Evolutionary conservation across 2,113 vertebrate species (phyloP), one percentile per base, ranked within the genome.

Genomic region (Axis porcinus): DNA sequence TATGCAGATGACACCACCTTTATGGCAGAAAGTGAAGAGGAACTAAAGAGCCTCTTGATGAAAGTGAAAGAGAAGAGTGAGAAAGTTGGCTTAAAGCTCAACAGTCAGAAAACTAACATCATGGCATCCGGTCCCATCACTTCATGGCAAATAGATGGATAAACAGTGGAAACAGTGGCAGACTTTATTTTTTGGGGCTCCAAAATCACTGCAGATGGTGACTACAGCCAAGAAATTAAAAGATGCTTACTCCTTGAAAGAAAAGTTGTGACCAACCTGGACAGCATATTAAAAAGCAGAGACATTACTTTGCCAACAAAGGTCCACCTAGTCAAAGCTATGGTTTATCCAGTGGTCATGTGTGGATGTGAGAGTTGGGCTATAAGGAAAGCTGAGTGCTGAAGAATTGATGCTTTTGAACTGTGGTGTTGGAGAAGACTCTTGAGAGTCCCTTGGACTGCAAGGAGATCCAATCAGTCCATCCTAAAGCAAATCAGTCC

Each of bases 351-450:
- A 21, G 17, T 67, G 2, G 64, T 67, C 33, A 5, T 67, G 17
- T 67, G 19, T 67, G 64, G 17, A 36, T 36, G 33, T 67, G 64
- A 67, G 33, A 67, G 33, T 5, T 67, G 33, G 64, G 36, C 4
- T 19, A 2, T 67, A 11, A 36, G 0, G 62, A 36, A 67, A 67
- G 17, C 33, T 21, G 64, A 67, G 33, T 0, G 0, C 17, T 0
- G 0, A 70, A 70, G n/a, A 70, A 21, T 5, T 36, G 17, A 70
- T 36, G n/a, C 17, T 70, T 70, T 70, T 36, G n/a, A 70, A 70
- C 17, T 70, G 4, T 70, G 64, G 64, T 21, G 0, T 67, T 67
- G 33, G 64, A 21, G 64, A 70, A 70, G 64, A 36, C 2, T 70
- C 64, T 36, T 70, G 64, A 70, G 33, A 70, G 64, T 70, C 64